Conservation (phyloP, 2,797 vertebrate genomes). For the Heteromormyrus szaboi region DNA sequence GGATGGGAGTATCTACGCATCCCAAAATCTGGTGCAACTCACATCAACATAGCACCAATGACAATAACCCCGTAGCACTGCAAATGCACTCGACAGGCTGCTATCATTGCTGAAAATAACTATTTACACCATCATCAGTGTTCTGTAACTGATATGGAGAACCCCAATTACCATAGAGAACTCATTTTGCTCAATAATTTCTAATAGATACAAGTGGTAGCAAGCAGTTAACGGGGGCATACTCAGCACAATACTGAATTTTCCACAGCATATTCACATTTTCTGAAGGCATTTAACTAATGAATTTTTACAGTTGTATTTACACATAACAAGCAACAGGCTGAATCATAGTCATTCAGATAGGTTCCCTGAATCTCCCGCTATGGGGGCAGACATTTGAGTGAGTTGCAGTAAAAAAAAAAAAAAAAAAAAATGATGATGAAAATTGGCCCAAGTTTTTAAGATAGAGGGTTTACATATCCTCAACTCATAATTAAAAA, state of each 20-base stretch:
- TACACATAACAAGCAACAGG: neutral
- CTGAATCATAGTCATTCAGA: neutral
- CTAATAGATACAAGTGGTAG: neutral
- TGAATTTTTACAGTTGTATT: neutral
- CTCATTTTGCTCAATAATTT: neutral
- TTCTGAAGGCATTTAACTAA: neutral
- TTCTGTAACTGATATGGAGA: neutral
- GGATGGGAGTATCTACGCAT: neutral
- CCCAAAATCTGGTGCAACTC: neutral
- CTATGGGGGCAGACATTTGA: neutral
- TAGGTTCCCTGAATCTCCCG: neutral
- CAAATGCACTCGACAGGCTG: neutral
- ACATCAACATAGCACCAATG: slow-evolving; percentile 14
- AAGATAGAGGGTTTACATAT: slow-evolving; percentile 13
- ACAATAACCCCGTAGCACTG: neutral
- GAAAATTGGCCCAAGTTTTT: neutral
- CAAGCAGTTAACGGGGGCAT: neutral
- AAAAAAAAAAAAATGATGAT: neutral
- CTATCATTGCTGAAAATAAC: slow-evolving; percentile 49
- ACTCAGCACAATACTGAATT: neutral
- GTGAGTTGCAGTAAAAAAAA: neutral
- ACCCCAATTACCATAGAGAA: neutral
- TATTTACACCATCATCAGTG: slow-evolving; percentile 34
- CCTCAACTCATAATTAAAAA: slow-evolving; percentile 28
- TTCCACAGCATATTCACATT: neutral